Percentiles rank a stretch among this genome's conserved stretches.
Evolutionary conservation across 2,113 vertebrate genomes (phyloP).

Genomic region (Ancistrus triradiatus): DNA sequence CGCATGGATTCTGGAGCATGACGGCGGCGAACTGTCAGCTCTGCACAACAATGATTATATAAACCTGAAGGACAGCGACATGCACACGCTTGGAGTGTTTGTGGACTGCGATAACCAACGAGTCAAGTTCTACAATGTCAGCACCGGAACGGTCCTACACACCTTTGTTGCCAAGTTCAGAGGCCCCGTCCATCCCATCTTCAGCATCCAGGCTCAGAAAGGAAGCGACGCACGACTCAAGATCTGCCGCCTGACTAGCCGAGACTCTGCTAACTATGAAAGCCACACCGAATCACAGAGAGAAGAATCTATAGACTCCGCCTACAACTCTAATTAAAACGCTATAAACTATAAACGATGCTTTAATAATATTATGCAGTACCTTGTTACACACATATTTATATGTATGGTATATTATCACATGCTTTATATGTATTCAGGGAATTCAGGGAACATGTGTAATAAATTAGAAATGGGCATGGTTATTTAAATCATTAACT

Average conservation of each 20-base stretch:
- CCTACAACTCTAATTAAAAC: not conserved
- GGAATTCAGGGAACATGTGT: no score
- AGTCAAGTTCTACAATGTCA: conserved; percentile 35
- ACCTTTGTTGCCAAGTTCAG: conserved; percentile 2
- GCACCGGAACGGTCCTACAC: not conserved
- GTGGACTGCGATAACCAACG: conserved; percentile 27
- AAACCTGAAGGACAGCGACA: not conserved
- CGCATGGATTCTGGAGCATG: conserved; percentile 27
- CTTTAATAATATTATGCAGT: no score
- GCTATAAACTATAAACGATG: no score
- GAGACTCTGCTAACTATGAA: no score
- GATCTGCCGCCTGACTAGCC: conserved; percentile 4
- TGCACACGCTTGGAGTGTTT: conserved; percentile 36
- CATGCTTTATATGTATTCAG: no score
- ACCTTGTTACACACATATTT: no score
- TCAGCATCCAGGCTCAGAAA: conserved; percentile 5
- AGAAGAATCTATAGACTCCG: not conserved
- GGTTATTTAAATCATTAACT: no score
- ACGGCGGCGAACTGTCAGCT: conserved; percentile 14
- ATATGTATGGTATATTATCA: no score
- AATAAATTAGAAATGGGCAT: no score
- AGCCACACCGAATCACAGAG: fast-evolving
- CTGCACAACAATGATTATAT: conserved; percentile 12
- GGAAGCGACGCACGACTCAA: not conserved
- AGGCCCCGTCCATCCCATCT: conserved; percentile 9